Conservation (phyloP, 2,888 invertebrate genomes). For the Escarpia spicata region DNA sequence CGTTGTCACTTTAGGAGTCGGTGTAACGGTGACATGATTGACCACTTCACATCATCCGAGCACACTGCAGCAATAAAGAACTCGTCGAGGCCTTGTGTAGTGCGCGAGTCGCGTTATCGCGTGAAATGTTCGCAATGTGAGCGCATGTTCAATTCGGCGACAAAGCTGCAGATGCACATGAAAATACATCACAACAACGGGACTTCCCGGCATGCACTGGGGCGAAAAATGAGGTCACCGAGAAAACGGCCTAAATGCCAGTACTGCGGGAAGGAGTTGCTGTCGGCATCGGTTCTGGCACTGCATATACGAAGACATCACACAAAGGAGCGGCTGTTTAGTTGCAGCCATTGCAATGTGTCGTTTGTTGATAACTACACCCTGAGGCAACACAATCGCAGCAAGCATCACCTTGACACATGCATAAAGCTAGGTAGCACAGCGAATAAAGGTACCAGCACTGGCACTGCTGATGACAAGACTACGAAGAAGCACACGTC, state of each 20-base stretch:
- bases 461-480: slow-evolving; percentile 7
- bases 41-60: slow-evolving; percentile 49
- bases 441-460: slow-evolving; percentile 25
- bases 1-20: slow-evolving; percentile 53
- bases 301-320: slow-evolving; percentile 45
- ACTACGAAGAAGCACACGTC: slow-evolving; percentile 28
- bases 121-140: slow-evolving; percentile 56
- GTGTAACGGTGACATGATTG: slow-evolving; percentile 47
- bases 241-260: slow-evolving; percentile 41
- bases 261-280: slow-evolving; percentile 42
- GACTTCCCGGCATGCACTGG: neutral
- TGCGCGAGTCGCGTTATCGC: slow-evolving; percentile 54
- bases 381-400: slow-evolving; percentile 40
- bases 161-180: slow-evolving; percentile 52
- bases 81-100: slow-evolving; percentile 48
- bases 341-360: slow-evolving; percentile 47
- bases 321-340: slow-evolving; percentile 43
- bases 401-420: slow-evolving; percentile 38
- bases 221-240: neutral
- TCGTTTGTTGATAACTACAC: slow-evolving; percentile 43
- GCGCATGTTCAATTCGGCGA: slow-evolving; percentile 49
- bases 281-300: slow-evolving; percentile 42
- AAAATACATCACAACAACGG: slow-evolving; percentile 43
- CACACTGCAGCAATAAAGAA: slow-evolving; percentile 43
- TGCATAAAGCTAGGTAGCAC: neutral